Evolutionary conservation across 2,888 invertebrate species (phyloP).

Genomic region (Lepeophtheirus nordmannii): DNA sequence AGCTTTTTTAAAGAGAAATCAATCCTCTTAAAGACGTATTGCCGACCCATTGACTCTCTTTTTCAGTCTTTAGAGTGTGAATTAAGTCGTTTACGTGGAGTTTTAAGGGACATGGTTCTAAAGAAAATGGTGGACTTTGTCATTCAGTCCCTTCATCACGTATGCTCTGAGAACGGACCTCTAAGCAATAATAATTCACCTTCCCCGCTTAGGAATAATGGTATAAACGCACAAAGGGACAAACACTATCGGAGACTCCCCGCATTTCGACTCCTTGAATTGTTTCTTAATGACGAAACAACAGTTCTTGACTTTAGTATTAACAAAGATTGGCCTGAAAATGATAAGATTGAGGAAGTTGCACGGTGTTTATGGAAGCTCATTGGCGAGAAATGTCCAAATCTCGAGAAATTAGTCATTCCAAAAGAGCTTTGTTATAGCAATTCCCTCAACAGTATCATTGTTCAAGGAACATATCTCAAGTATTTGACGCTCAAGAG

Average conservation of each 20-base stretch:
- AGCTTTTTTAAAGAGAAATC: conserved; percentile 13
- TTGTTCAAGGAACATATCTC: conserved; percentile 6
- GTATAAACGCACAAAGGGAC: not conserved
- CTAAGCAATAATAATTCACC: too few relatives aligned
- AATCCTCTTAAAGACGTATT: not conserved
- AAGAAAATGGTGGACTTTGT: conserved; percentile 14
- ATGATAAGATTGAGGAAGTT: conserved; percentile 14
- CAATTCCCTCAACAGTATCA: not conserved
- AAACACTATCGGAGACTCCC: conserved; percentile 1
- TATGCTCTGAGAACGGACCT: not conserved
- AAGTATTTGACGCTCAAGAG: conserved; percentile 24
- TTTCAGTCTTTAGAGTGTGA: not conserved
- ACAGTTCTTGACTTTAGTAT: conserved; percentile 12
- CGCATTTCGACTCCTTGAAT: conserved; percentile 9
- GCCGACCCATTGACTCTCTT: not conserved
- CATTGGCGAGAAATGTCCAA: conserved; percentile 14
- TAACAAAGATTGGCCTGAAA: conserved; percentile 19
- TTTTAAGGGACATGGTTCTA: conserved; percentile 17
- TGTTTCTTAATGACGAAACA: not conserved
- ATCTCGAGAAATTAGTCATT: conserved; percentile 12
- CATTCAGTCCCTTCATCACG: conserved; percentile 9
- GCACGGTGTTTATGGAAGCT: conserved; percentile 18
- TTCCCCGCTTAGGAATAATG: too few relatives aligned
- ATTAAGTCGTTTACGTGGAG: not conserved
- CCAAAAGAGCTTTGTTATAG: conserved; percentile 14